Evolutionary conservation across 2,797 vertebrate genomes (phyloP).

Genomic region (Oceanodroma leucorhoa): DNA sequence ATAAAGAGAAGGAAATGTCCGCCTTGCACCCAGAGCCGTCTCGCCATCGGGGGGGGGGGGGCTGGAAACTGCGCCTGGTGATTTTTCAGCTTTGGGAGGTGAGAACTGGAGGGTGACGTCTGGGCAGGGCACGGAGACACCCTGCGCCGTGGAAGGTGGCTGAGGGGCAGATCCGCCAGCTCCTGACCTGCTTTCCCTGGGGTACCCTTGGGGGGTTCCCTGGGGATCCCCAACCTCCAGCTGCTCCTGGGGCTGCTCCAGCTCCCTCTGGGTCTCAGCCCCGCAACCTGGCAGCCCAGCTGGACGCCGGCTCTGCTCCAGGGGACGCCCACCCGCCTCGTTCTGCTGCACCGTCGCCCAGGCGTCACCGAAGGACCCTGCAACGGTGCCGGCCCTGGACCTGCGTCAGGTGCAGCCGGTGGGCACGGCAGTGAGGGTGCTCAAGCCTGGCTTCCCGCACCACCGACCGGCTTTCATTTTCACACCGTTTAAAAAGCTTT

Average conservation of each 20-base stretch:
- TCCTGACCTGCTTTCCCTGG: background rate
- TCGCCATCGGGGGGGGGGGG: background rate
- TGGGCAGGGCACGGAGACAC: no score
- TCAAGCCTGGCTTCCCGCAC: rapidly evolving
- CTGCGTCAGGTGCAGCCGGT: background rate
- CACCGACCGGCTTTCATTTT: rapidly evolving
- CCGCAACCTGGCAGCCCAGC: background rate
- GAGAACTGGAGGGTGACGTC: background rate
- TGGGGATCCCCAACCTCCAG: background rate
- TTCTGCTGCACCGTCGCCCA: background rate
- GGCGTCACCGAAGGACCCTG: background rate
- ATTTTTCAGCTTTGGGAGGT: background rate
- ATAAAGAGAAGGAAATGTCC: background rate
- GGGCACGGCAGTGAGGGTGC: no score
- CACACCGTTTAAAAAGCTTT: background rate
- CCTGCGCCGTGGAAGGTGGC: background rate
- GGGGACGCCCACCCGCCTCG: background rate
- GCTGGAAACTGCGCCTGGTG: rapidly evolving
- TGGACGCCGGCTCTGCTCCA: background rate
- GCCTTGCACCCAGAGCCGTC: background rate
- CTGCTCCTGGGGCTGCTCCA: background rate
- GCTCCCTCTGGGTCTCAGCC: background rate
- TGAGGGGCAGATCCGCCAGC: background rate
- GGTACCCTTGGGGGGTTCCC: background rate
- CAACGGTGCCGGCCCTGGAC: background rate